phyloP scores from a whole-genome alignment of 1,140 invertebrate species.

The Phthorimaea operculella region DNA sequence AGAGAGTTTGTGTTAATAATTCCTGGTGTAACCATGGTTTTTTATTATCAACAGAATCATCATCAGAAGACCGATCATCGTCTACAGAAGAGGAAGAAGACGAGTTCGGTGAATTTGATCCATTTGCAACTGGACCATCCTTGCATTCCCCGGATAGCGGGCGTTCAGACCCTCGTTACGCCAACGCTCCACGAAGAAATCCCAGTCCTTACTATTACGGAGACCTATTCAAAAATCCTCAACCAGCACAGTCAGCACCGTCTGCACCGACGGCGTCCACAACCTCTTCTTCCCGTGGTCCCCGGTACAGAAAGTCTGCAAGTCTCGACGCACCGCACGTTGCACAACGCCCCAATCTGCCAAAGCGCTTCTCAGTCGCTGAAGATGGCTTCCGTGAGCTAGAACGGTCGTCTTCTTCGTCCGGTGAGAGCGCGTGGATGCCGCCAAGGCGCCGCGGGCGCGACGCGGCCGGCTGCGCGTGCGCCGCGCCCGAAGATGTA shows the following conservation, averaged over 20 bases:
- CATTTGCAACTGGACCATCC: conserved; percentile 56
- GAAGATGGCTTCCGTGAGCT: conserved; percentile 72
- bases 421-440: conserved; percentile 67
- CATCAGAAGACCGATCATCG: conserved; percentile 53
- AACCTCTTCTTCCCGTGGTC: conserved; percentile 53
- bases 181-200: conserved; percentile 71
- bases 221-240: conserved; percentile 73
- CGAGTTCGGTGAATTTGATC: conserved; percentile 62
- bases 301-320: conserved; percentile 70
- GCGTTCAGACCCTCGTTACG: conserved; percentile 65
- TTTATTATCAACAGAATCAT: conserved; percentile 37
- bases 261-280: conserved; percentile 48
- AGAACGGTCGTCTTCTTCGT: conserved; percentile 63
- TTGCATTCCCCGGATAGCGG: conserved; percentile 60
- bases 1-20: neutral
- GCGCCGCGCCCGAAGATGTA: conserved; percentile 74
- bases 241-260: conserved; percentile 34
- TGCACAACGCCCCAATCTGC: conserved; percentile 55
- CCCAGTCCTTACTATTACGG: conserved; percentile 84
- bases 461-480: conserved; percentile 73
- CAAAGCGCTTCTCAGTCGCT: conserved; percentile 74
- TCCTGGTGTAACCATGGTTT: neutral
- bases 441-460: conserved; percentile 71
- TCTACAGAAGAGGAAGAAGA: conserved; percentile 51
- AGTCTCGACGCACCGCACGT: conserved; percentile 76